phyloP scores from a whole-genome alignment of 2,797 vertebrate genomes.

The Chelonia mydas region DNA sequence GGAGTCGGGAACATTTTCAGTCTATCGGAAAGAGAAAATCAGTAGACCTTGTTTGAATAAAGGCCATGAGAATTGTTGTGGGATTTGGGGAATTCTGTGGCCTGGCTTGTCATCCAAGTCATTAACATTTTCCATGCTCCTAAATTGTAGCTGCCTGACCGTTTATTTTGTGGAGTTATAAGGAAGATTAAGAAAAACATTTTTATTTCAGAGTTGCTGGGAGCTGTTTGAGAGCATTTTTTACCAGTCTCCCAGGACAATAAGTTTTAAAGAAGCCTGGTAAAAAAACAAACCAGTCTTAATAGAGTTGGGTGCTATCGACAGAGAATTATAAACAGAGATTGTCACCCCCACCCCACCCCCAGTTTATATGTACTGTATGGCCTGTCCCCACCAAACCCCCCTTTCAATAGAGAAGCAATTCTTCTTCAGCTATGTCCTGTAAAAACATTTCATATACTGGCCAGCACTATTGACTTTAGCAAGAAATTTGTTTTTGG shows the following conservation, averaged over 20 bases:
- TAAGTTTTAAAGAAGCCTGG: not conserved
- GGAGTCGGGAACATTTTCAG: rapidly evolving
- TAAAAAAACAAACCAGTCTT: not conserved
- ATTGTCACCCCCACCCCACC: not conserved
- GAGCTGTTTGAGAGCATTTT: not conserved
- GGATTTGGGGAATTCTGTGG: not conserved
- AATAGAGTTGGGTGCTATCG: not conserved
- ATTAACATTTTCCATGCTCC: not conserved
- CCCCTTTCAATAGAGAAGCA: not conserved
- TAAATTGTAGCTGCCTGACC: not conserved
- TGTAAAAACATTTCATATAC: not conserved
- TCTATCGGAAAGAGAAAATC: not conserved
- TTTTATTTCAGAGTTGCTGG: not conserved
- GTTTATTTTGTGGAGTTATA: not conserved
- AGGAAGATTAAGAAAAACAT: constrained; percentile 9
- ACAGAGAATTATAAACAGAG: not conserved
- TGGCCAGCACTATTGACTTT: not conserved
- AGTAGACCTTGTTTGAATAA: not conserved
- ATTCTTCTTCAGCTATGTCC: not conserved
- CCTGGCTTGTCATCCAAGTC: not conserved
- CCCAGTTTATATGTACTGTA: not conserved
- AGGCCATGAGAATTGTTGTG: not conserved
- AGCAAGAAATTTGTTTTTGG: not conserved
- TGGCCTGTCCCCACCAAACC: not conserved
- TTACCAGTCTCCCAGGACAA: not conserved